Base-by-base conservation (phyloP, 2,888 invertebrate species). In the Euplexia lucipara region DNA sequence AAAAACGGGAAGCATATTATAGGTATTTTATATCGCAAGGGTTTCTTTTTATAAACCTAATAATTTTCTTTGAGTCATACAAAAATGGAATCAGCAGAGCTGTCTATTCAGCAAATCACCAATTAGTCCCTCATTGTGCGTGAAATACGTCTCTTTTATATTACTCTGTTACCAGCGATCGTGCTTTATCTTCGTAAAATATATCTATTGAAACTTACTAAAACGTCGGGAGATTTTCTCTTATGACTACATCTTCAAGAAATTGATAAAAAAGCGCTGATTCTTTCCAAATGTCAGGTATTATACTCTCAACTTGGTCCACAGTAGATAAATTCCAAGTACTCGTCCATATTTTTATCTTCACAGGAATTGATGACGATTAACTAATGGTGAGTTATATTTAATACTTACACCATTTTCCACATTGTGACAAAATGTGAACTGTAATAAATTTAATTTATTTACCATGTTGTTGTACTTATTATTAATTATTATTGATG, bases 341-440 rank as follows among this genome's bases (percentile, higher is more conserved):
- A 91, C 94, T 93, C 92, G 94, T 93, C 92, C 92, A 89, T 86
- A 86, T 83, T 90, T 90, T 91, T 92, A 91, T 93, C 91, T 93
- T 91, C 88, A 86, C 92, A 93, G 95, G 95, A 95, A 95, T 95
- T 95, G 95, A 95, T 90, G 88, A 91, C 70, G 78, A 84, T 86
- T 89, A 86, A 88, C 52, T 89, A 87, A 87, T 85, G 88, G 83
- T 86, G 90, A 90, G 85, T 90, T 86, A 87, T 86, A 87, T 77
- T 86, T 86, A 86, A 87, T 84, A 85, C 82, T 86, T 85, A 88
- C 83, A 84, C 86, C 86, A 86, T 88, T 87, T 89, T 86, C 94
- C 93, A 91, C 85, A 88, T 95, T 95, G 95, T 95, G 95, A 95
- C 95, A 95, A 95, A 95, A 95, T 95, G 95, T 91, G 84, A 88